A percentile compares a stretch with the other conserved stretches of the same genome.
phyloP scores from a whole-genome alignment of 2,113 vertebrate genomes.

The Alethe diademata region DNA sequence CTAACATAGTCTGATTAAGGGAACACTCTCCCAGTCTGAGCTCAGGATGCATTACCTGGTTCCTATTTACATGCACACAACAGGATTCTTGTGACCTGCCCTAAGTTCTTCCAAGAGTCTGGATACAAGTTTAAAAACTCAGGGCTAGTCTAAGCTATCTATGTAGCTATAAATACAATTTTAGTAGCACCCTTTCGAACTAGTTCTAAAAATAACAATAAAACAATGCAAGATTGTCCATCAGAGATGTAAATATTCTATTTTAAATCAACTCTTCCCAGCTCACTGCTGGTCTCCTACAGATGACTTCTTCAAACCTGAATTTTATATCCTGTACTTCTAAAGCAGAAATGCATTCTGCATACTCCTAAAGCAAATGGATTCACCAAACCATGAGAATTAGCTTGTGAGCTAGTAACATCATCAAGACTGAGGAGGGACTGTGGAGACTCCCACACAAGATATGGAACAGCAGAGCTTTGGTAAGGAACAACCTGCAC shows the following conservation, averaged over 20 bases:
- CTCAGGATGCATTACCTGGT: neutral
- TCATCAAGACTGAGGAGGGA: neutral
- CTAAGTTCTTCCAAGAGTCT: neutral
- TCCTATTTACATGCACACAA: neutral
- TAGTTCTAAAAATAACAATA: neutral
- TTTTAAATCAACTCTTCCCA: neutral
- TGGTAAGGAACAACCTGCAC: neutral
- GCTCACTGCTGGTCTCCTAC: neutral
- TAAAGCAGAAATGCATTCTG: neutral
- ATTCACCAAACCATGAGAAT: neutral
- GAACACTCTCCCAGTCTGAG: accelerated
- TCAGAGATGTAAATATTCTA: neutral
- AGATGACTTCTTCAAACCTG: neutral
- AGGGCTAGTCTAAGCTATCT: neutral
- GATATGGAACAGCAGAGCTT: neutral
- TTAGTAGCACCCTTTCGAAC: neutral
- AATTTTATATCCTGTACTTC: neutral
- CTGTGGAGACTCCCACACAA: neutral
- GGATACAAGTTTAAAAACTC: neutral
- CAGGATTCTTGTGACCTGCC: neutral
- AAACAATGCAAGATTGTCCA: neutral
- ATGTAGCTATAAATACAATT: neutral
- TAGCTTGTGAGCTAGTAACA: neutral
- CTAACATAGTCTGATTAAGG: neutral
- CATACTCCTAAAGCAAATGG: neutral